phyloP scores from a whole-genome alignment of 2,113 vertebrate genomes.

The Suricata suricatta region DNA sequence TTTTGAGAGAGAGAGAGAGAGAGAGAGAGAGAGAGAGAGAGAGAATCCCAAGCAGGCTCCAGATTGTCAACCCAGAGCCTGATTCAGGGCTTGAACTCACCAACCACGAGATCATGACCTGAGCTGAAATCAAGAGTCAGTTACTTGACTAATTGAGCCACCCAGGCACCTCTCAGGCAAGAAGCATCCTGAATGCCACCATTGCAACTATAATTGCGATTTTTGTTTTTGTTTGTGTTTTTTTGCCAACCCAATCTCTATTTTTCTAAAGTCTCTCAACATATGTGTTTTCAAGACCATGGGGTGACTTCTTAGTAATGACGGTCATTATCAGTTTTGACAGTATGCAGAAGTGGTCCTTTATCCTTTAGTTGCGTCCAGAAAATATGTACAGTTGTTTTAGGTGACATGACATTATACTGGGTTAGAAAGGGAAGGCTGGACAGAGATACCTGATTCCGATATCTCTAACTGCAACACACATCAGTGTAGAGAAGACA shows the following conservation, averaged over 20 bases:
- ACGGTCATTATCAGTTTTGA: not conserved
- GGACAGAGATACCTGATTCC: not conserved
- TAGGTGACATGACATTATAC: fast-evolving
- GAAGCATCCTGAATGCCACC: too few species aligned
- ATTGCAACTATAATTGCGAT: too few species aligned
- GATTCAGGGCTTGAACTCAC: too few species aligned
- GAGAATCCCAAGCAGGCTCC: too few species aligned
- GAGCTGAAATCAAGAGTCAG: too few species aligned
- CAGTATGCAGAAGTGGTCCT: not conserved
- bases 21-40: too few species aligned
- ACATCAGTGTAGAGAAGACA: not conserved
- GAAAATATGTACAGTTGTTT: not conserved
- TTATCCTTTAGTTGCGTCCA: not conserved
- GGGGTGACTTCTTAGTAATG: not conserved
- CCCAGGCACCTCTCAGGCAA: too few species aligned
- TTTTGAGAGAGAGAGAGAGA: too few species aligned
- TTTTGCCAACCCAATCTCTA: not conserved
- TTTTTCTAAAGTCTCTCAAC: not conserved
- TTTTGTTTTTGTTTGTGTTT: too few species aligned
- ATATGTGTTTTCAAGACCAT: not conserved
- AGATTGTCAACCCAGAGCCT: too few species aligned
- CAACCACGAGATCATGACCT: too few species aligned
- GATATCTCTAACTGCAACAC: not conserved
- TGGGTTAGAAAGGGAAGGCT: not conserved
- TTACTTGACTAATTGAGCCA: too few species aligned